Conservation (phyloP, 2,888 invertebrate species). For the Dynastes maya region DNA sequence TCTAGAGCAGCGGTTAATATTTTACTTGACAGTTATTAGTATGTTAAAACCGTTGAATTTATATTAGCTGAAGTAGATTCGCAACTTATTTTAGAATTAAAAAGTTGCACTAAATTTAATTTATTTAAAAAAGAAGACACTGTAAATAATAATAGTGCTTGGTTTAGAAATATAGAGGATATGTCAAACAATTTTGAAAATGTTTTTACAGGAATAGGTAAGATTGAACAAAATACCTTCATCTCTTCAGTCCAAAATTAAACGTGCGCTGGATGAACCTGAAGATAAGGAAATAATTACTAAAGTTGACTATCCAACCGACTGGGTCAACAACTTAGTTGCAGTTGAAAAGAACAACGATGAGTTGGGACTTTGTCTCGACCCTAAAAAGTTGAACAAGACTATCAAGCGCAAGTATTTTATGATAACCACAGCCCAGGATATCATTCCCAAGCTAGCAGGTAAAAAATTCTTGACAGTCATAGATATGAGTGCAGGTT, state of each 20-base stretch:
- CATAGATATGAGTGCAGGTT: not conserved
- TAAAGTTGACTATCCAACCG: not conserved
- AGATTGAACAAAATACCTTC: not conserved
- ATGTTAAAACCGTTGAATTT: no score
- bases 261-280: slow-evolving; percentile 21
- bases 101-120: no score
- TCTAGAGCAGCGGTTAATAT: no score
- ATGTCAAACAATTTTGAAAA: slow-evolving; percentile 1
- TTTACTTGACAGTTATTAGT: no score
- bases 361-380: slow-evolving; percentile 58
- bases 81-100: no score
- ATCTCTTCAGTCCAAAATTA: not conserved
- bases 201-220: slow-evolving; percentile 18
- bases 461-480: not conserved
- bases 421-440: slow-evolving; percentile 54
- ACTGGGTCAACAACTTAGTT: slow-evolving; percentile 49
- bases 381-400: slow-evolving; percentile 59
- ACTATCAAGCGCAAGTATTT: slow-evolving; percentile 57
- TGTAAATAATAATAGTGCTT: not conserved
- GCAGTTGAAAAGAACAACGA: slow-evolving; percentile 49
- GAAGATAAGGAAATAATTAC: no score
- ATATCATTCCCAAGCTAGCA: not conserved
- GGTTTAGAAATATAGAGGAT: not conserved
- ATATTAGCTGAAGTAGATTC: no score
- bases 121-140: no score